Conservation (phyloP, 2,797 vertebrate species). For the Trachurus trachurus region DNA sequence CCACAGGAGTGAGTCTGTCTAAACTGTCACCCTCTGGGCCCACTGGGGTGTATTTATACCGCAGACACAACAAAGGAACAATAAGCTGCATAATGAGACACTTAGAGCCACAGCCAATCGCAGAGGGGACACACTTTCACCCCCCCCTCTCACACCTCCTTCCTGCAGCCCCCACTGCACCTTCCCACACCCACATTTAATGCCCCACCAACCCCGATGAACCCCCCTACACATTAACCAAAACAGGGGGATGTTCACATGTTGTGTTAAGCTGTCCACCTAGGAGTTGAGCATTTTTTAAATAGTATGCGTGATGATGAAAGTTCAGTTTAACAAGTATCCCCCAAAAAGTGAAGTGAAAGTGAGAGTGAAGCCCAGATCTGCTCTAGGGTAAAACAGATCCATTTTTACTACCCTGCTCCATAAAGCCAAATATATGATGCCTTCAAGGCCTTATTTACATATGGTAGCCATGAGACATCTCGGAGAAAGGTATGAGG, state of each 20-base stretch:
- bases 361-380: conserved; percentile 43
- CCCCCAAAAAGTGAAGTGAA: conserved; percentile 36
- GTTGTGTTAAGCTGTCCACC: conserved; percentile 57
- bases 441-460: conserved; percentile 76
- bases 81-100: conserved; percentile 89
- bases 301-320: not conserved
- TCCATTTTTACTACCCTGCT: conserved; percentile 32
- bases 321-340: not conserved
- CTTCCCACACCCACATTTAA: conserved; percentile 72
- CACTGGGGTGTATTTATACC: conserved; percentile 85
- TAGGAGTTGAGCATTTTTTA: conserved; percentile 9
- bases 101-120: conserved; percentile 87
- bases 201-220: conserved; percentile 47
- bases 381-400: conserved; percentile 1
- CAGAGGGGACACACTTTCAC: conserved; percentile 85
- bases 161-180: conserved; percentile 72
- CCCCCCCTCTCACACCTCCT: conserved; percentile 69
- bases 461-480: conserved; percentile 77
- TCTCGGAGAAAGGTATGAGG: conserved; percentile 66
- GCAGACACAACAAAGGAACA: conserved; percentile 88
- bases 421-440: conserved; percentile 67
- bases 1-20: conserved; percentile 67
- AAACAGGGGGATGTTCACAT: conserved; percentile 60
- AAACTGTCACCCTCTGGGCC: conserved; percentile 76
- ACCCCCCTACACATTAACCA: conserved; percentile 74